phyloP scores from a whole-genome alignment of 1,140 invertebrate genomes.

The Bombus ignitus region DNA sequence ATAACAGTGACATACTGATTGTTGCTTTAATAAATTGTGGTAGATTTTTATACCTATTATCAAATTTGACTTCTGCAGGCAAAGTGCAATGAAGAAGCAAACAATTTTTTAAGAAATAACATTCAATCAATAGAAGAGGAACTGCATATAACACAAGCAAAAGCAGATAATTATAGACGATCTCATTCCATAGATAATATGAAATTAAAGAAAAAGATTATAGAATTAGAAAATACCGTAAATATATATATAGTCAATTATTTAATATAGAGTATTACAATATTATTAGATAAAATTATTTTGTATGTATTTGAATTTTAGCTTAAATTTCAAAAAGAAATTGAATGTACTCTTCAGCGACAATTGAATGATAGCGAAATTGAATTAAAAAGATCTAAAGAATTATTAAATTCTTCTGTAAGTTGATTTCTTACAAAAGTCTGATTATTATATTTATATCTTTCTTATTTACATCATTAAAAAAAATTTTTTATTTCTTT shows the following conservation, averaged over 20 bases:
- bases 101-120: slow-evolving; percentile 67
- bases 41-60: neutral
- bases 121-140: slow-evolving; percentile 72
- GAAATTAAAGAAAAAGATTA: slow-evolving; percentile 71
- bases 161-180: slow-evolving; percentile 66
- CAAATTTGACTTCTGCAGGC: slow-evolving; percentile 49
- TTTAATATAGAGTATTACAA: neutral
- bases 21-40: neutral
- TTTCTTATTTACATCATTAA: neutral
- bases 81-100: slow-evolving; percentile 71
- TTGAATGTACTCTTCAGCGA: slow-evolving; percentile 66
- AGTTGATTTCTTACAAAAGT: slow-evolving; percentile 46
- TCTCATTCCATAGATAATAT: slow-evolving; percentile 61
- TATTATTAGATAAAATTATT: neutral
- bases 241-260: slow-evolving; percentile 45
- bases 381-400: slow-evolving; percentile 69
- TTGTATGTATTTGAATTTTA: slow-evolving; percentile 51
- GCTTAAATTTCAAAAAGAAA: slow-evolving; percentile 69
- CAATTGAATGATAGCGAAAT: slow-evolving; percentile 64
- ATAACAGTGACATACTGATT: neutral
- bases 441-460: neutral
- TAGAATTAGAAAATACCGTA: slow-evolving; percentile 73
- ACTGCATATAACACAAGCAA: slow-evolving; percentile 52
- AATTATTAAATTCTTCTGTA: slow-evolving; percentile 66
- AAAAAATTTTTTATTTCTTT: neutral